Evolutionary conservation across 2,888 invertebrate species (phyloP).

Genomic region (Diabrotica balteata): DNA sequence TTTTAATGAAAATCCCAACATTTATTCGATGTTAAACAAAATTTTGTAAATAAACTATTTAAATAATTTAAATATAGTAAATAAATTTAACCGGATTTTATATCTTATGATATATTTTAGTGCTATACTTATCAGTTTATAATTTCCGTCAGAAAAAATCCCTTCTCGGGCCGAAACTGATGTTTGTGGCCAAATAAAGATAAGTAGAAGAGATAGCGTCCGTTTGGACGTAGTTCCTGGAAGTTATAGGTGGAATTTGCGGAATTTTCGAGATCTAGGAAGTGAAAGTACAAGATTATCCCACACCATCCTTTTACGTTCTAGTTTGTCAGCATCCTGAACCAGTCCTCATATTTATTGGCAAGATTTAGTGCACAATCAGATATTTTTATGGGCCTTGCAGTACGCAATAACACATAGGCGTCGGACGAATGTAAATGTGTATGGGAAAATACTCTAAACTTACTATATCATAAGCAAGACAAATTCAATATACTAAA

Average conservation of each 20-base stretch:
- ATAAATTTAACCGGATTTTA: no score
- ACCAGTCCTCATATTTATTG: constrained; percentile 32
- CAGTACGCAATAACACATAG: background rate
- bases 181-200: constrained; percentile 33
- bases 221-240: constrained; percentile 28
- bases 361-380: constrained; percentile 27
- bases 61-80: no score
- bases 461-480: no score
- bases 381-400: constrained; percentile 27
- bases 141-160: constrained; percentile 16
- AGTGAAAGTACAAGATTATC: constrained; percentile 44
- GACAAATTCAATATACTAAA: no score
- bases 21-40: no score
- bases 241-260: constrained; percentile 36
- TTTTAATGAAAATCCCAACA: no score
- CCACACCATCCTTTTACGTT: constrained; percentile 46
- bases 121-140: constrained; percentile 12
- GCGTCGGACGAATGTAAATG: no score
- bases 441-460: no score
- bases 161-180: constrained; percentile 14
- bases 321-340: constrained; percentile 42
- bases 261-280: constrained; percentile 33
- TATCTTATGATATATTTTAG: background rate
- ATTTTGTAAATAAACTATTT: no score
- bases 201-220: constrained; percentile 29